These are phyloP conservation scores for Cyclura pinguis DNA, from an alignment of 2,797 vertebrate genomes.

Conservation along the genomic window DNA sequence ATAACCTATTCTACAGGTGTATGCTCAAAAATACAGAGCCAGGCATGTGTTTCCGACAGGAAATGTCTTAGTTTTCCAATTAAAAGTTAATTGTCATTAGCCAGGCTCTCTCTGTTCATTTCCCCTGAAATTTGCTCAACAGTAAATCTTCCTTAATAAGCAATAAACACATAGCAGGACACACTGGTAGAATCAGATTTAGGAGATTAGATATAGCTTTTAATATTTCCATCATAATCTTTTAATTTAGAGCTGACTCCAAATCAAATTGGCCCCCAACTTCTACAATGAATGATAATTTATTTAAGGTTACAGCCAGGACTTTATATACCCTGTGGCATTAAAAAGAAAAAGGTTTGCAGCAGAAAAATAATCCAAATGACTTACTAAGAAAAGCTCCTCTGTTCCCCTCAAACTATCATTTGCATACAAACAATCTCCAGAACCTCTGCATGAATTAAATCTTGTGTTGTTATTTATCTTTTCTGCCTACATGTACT, in stretches of 20 bases:
- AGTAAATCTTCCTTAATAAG: constrained; percentile 46
- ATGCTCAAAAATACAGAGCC: constrained; percentile 7
- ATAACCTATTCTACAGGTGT: constrained; percentile 8
- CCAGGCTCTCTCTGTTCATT: constrained; percentile 23
- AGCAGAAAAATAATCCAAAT: neutral
- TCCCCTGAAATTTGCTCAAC: constrained; percentile 47
- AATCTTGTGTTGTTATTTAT: too few relatives aligned
- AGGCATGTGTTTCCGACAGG: neutral
- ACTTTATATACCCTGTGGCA: neutral
- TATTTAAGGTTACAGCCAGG: neutral
- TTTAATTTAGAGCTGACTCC: constrained; percentile 50
- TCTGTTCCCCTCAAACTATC: neutral
- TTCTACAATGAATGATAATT: neutral
- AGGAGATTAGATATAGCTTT: constrained; percentile 38
- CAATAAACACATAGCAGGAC: constrained; percentile 4
- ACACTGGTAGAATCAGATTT: neutral
- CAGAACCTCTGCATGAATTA: neutral
- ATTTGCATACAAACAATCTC: neutral
- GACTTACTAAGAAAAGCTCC: neutral
- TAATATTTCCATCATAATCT: constrained; percentile 42
- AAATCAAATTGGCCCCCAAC: neutral
- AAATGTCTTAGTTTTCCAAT: constrained; percentile 34
- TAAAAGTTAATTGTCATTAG: constrained; percentile 59
- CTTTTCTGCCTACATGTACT: too few relatives aligned
- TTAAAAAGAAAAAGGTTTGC: neutral